Evolutionary conservation across 1,140 invertebrate genomes (phyloP), one percentile per base, ranked within the genome.

Genomic region (Lordiphosa clarofinis): DNA sequence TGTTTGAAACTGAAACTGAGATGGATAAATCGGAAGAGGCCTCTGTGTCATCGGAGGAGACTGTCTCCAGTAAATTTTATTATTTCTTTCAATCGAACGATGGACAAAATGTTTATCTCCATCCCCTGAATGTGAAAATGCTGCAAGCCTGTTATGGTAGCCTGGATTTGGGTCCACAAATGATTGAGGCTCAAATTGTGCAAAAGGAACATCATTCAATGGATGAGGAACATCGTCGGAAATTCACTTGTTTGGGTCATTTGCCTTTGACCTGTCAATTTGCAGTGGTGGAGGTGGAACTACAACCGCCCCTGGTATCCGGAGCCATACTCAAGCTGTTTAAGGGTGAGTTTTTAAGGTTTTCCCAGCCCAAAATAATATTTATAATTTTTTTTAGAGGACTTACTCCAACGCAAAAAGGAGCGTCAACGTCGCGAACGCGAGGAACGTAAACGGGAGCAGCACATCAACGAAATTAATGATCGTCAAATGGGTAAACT

Each of bases 51-150:
- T 84, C 73, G 6, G 67, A 56, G 11, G 76, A 82, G 40, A 47
- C 65, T 9, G 62, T 11, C 28, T 44, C 15, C 39, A 56, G 28
- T 33, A 94, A 93, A 89, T 93, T 92, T 71, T 95, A 94, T 89
- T 96, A 96, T 84, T 97, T 96, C 87, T 97, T 97, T 90, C 96
- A 97, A 93, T 95, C 94, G 55, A 90, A 91, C 33, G 96, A 98
- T 90, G 97, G 97, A 0, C 97, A 98, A 89, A 95, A 97, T 86
- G 93, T 98, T 21, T 99, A 96, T 89, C 89, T 99, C 42, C 95
- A 98, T 90, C 93, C 95, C 3, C 89, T 99, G 64, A 99, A 99
- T 90, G 93, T 96, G 2, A 94, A 94, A 47, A 97, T 98, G 93
- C 89, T 99, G 61, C 94, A 95, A 78, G 92, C 93, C 40, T 93